Base-by-base conservation (phyloP, 2,113 vertebrate genomes). In the Talpa occidentalis region DNA sequence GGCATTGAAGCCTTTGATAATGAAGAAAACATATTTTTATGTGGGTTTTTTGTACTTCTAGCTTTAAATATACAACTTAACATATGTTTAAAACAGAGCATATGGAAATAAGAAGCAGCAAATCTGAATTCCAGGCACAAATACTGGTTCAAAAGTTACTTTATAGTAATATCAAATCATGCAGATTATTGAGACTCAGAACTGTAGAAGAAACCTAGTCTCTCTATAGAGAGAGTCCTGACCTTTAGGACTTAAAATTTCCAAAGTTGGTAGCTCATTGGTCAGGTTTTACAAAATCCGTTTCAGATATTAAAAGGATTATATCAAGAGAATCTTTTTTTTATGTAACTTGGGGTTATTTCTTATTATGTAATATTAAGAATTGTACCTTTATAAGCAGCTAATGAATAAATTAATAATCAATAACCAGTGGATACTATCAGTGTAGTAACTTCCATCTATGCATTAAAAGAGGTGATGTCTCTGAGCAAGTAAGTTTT, bases 51-150 rank as follows among this genome's bases (percentile, higher is more conserved):
- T 92, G 89, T 97, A 95, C 93, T 97, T 96, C 90, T 97, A 96
- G 96, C 96, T 98, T 98, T 97, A 98, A 98, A 98, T 98, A 98
- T 93, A 97, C 96, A 98, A 87, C 62, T 85, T 94, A 98, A 97
- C 98, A 98, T 98, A 98, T 98, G 97, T 94, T 98, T 97, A 98
- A 96, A 97, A 97, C 66, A 89, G 95, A 98, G 91, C 98, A 98
- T 98, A 98, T 96, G 98, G 98, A 98, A 97, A 95, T 96, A 97
- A 93, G 96, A 96, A 97, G 97, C 98, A 98, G 97, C 92, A 96
- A 97, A 96, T 97, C 93, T 96, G 95, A 98, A 97, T 98, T 98
- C 92, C 93, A 97, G 97, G 72, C 92, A 97, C 93, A 95, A 96
- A 70, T 93, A 96, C 74, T 95, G 85, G 78, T 95, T 93, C 79